phyloP scores from a whole-genome alignment of 2,888 invertebrate species.

The Sesamia inferens region DNA sequence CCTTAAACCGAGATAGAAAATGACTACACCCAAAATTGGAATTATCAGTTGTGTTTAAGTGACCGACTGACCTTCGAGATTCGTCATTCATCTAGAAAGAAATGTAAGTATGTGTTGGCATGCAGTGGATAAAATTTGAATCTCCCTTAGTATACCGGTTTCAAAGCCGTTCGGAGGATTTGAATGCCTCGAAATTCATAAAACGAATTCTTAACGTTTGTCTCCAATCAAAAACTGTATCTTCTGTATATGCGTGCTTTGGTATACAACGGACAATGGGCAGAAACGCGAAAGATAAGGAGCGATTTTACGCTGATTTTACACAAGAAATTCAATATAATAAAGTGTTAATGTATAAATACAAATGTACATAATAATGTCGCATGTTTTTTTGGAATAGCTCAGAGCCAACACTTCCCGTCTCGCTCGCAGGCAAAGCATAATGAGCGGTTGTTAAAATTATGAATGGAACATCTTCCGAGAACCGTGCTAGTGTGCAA shows the following conservation, averaged over 20 bases:
- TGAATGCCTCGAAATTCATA: constrained; percentile 58
- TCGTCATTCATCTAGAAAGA: neutral
- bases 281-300: constrained; percentile 11
- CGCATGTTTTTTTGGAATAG: constrained; percentile 70
- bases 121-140: constrained; percentile 47
- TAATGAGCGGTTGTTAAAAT: constrained; percentile 88
- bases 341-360: constrained; percentile 42
- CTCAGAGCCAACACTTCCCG: constrained; percentile 74
- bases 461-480: constrained; percentile 87
- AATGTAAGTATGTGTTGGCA: constrained; percentile 34
- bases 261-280: constrained; percentile 21
- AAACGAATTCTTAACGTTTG: constrained; percentile 43
- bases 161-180: constrained; percentile 49
- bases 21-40: neutral
- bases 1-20: neutral
- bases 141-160: constrained; percentile 54
- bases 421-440: constrained; percentile 78
- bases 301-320: constrained; percentile 4
- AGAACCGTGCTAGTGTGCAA: constrained; percentile 70
- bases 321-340: constrained; percentile 19
- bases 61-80: neutral
- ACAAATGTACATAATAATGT: constrained; percentile 37
- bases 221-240: constrained; percentile 47
- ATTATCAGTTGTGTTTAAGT: neutral
- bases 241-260: constrained; percentile 28